Evolutionary conservation across 1,140 invertebrate species (phyloP), one percentile per base, ranked within the genome.

Genomic region (Dendroctonus ponderosae): DNA sequence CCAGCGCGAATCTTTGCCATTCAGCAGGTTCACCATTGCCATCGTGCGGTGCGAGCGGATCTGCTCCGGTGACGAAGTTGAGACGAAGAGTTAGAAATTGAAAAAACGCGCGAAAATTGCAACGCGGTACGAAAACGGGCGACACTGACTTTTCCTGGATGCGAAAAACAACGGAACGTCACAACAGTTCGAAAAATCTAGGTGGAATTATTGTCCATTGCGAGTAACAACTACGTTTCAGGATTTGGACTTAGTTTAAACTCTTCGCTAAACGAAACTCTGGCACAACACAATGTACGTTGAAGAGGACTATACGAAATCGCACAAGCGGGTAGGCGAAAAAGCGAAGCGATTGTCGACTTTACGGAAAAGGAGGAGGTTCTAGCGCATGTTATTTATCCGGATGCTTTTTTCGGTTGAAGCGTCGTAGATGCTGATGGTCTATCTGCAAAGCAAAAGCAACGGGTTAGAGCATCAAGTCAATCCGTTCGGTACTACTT

Each of bases 1-100:
- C 98, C 98, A 99, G 77, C 97, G 90, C 68, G 97, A 99, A 85
- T 99, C 98, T 84, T 99, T 99, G 74, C 94, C 94, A 83, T 97
- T 96, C 70, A 96, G 85, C 77, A 97, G 86, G 85, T 93, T 96
- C 85, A 94, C 95, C 88, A 97, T 94, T 81, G 91, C 91, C 91
- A 92, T 91, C 66, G 59, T 70, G 42, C 7, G 42, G 11, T 56
- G 7, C 7, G 7, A 51, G 5, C 49, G 52, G 52, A 11, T 14
- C 37, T 38, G 38, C 11, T 53, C 3, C 52, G 52, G 12, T 38
- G 52, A 53, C 12, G 49, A 51, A 2, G 3, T n/a, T 15, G 11
- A 51, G 15, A 7, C 15, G 7, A 51, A 51, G 26, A 51, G 15
- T 26, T 26, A 26, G 3, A 3, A 26, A 4, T 51, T 15, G 14